Percentiles rank a stretch among this genome's conserved stretches.
Evolutionary conservation across 1,140 invertebrate genomes (phyloP).

Genomic region (Trichonephila clavata): DNA sequence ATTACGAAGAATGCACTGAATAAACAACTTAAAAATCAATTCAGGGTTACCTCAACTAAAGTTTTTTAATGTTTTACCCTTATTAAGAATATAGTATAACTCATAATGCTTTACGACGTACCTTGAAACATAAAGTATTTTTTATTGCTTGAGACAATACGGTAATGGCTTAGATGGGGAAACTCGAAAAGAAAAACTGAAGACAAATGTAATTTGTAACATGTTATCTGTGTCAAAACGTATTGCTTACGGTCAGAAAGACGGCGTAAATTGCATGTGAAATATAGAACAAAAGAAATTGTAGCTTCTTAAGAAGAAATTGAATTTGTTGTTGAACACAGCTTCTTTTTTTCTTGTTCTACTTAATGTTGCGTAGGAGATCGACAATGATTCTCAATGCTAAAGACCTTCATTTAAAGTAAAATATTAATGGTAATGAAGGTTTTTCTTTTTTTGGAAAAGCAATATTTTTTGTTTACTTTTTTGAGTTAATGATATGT

Average conservation of each 20-base stretch:
- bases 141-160: conserved; percentile 34
- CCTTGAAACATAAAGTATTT: not conserved
- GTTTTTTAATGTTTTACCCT: not conserved
- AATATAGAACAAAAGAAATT: conserved; percentile 17
- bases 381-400: not conserved
- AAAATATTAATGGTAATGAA: not conserved
- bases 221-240: conserved; percentile 45
- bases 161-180: conserved; percentile 15
- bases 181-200: not conserved
- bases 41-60: not conserved
- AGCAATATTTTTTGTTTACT: not conserved
- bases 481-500: not conserved
- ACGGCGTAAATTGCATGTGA: conserved; percentile 51
- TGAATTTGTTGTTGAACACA: not conserved
- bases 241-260: not conserved
- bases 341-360: not conserved
- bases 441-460: not conserved
- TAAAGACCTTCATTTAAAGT: not conserved
- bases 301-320: conserved; percentile 1
- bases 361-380: not conserved
- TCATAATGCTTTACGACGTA: not conserved
- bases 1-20: too few relatives aligned
- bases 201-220: conserved; percentile 45
- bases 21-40: not conserved
- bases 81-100: not conserved